phyloP scores from a whole-genome alignment of 2,888 invertebrate species.

The Fragum whitleyi region DNA sequence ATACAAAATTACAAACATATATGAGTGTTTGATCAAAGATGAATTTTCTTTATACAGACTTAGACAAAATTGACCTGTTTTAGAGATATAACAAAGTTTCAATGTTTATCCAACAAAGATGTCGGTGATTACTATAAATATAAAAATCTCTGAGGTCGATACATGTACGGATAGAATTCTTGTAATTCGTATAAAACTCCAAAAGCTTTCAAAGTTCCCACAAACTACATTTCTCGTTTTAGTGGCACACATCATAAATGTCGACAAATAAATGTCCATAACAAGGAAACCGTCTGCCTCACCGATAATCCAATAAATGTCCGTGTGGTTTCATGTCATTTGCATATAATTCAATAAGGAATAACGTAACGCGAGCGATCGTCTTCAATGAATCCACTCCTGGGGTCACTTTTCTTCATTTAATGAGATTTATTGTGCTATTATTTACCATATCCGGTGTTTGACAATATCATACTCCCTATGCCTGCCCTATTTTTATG shows the following conservation, averaged over 20 bases:
- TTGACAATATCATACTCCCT: not conserved
- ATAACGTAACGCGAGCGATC: not conserved
- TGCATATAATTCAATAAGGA: not conserved
- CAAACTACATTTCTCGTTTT: not conserved
- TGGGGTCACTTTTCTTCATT: not conserved
- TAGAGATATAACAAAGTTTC: too few species aligned
- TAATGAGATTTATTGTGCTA: not conserved
- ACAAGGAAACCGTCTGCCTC: not conserved
- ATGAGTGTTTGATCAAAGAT: too few species aligned
- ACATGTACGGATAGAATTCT: too few species aligned
- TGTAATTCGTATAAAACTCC: too few species aligned
- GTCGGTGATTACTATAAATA: too few species aligned
- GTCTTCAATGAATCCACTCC: not conserved
- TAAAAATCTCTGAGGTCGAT: too few species aligned
- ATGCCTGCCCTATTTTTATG: too few species aligned
- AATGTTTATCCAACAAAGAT: too few species aligned
- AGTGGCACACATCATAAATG: not conserved
- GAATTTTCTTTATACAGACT: too few species aligned
- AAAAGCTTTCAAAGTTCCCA: too few species aligned
- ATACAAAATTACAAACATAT: too few species aligned
- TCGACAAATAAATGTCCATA: constrained; percentile 17
- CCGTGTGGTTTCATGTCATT: not conserved
- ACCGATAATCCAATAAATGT: constrained; percentile 15
- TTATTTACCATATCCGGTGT: not conserved
- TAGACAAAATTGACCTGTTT: too few species aligned